These are phyloP conservation scores for Alligator mississippiensis DNA, from an alignment of 2,113 vertebrate genomes.

Conservation along the genomic window DNA sequence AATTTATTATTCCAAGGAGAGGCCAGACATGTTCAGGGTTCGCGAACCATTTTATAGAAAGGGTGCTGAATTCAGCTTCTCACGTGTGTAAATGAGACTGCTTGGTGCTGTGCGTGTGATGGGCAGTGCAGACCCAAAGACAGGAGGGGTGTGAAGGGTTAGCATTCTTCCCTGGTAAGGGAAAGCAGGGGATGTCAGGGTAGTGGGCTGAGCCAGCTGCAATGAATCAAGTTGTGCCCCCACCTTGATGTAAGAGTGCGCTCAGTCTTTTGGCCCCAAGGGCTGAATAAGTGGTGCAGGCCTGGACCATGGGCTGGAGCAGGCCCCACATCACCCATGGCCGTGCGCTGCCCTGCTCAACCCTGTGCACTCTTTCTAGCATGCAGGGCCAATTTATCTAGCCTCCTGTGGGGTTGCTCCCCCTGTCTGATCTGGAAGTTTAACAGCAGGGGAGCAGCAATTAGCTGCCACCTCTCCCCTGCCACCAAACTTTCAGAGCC, in stretches of 20 bases:
- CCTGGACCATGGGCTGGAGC: no score
- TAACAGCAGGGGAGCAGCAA: no score
- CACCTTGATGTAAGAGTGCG: background rate
- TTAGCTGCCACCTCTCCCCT: no score
- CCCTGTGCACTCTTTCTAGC: no score
- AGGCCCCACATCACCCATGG: no score
- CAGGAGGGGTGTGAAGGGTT: background rate
- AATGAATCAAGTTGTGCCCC: background rate
- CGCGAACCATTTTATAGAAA: constrained; percentile 67
- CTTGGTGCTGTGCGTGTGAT: constrained; percentile 32
- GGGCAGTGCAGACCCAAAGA: background rate
- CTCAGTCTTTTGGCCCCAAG: no score
- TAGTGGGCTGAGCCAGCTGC: background rate
- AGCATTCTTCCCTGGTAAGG: background rate
- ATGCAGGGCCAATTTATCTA: no score
- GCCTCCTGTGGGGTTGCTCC: no score
- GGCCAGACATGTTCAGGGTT: constrained; percentile 70
- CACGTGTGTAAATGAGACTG: constrained; percentile 63
- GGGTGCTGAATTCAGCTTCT: constrained; percentile 73
- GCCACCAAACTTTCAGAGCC: no score
- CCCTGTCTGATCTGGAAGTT: no score
- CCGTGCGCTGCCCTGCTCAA: no score
- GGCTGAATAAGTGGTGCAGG: no score
- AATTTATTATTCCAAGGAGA: constrained; percentile 76
- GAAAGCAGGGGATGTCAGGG: background rate